These are phyloP conservation scores for Alces alces DNA, from an alignment of 2,113 vertebrate genomes.

Conservation along the genomic window DNA sequence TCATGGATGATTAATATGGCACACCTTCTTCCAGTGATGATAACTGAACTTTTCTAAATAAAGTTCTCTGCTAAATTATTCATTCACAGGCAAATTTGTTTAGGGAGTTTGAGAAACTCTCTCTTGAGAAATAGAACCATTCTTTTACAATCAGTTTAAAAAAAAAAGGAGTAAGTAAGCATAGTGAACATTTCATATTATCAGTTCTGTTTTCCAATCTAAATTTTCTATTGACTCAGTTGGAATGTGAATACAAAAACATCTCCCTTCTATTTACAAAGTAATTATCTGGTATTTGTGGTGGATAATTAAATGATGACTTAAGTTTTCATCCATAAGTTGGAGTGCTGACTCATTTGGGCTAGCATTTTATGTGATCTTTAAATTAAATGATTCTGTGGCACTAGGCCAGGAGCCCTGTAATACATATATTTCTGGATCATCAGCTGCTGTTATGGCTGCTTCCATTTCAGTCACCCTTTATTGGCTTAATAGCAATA, in stretches of 20 bases:
- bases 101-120: not conserved
- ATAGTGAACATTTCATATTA: not conserved
- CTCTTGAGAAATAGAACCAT: not conserved
- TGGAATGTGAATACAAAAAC: not conserved
- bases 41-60: not conserved
- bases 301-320: not conserved
- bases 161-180: not conserved
- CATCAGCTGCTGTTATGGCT: not conserved
- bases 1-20: not conserved
- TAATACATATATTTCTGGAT: not conserved
- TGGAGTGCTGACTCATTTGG: not conserved
- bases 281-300: not conserved
- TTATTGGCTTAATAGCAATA: not conserved
- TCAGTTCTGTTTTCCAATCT: not conserved
- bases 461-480: not conserved
- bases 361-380: not conserved
- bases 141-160: not conserved
- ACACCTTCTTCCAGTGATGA: not conserved
- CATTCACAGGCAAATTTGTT: not conserved
- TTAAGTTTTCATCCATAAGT: not conserved
- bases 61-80: conserved; percentile 9
- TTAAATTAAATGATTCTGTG: not conserved
- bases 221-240: not conserved
- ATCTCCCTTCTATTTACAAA: not conserved
- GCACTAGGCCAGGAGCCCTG: not conserved